Evolutionary conservation across 1,140 invertebrate species (phyloP).

Genomic region (Uloborus diversus): DNA sequence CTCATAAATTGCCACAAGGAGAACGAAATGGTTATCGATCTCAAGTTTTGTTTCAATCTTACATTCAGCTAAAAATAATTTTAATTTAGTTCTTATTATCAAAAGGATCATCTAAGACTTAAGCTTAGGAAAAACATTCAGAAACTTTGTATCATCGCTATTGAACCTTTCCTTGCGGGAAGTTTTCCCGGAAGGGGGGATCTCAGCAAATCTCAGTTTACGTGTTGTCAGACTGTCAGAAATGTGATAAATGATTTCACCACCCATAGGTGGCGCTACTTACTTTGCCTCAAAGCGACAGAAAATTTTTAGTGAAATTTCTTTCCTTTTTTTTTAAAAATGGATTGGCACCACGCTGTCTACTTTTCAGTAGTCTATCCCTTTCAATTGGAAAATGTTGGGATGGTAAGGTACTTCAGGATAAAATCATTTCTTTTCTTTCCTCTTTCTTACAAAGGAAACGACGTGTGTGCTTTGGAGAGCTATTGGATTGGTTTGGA

Average conservation of each 20-base stretch:
- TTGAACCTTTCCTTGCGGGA: too few species aligned
- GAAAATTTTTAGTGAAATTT: neutral
- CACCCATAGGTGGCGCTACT: conserved; percentile 21
- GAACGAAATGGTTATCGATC: too few species aligned
- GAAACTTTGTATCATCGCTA: too few species aligned
- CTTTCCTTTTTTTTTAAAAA: neutral
- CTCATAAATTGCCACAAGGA: too few species aligned
- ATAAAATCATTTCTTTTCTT: conserved; percentile 2
- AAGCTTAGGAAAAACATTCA: too few species aligned
- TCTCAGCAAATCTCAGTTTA: conserved; percentile 13
- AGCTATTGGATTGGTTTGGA: neutral
- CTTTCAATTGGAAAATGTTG: conserved; percentile 21
- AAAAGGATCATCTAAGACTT: too few species aligned
- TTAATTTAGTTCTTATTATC: too few species aligned
- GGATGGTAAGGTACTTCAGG: neutral
- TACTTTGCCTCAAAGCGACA: neutral
- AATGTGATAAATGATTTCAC: conserved; percentile 13
- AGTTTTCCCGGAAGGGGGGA: neutral
- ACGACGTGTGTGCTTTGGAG: neutral
- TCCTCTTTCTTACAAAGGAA: neutral
- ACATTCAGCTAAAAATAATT: too few species aligned
- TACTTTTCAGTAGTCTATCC: conserved; percentile 3
- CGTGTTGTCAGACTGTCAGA: conserved; percentile 8
- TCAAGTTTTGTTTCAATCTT: too few species aligned
- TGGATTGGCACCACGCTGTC: neutral